phyloP scores from a whole-genome alignment of 2,797 vertebrate genomes.

The Poecile montanus region DNA sequence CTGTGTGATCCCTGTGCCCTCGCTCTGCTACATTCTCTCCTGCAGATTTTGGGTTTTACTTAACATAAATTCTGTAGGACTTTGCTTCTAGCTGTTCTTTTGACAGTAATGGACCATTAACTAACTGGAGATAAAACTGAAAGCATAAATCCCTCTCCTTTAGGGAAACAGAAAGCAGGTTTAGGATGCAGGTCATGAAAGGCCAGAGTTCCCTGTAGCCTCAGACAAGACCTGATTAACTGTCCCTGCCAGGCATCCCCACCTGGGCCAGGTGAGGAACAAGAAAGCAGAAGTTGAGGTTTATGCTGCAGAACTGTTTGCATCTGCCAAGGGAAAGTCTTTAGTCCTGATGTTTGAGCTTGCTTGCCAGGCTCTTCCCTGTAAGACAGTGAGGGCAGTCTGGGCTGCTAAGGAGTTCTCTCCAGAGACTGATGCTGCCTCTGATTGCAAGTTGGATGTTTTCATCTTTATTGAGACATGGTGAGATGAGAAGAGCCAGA shows the following conservation, averaged over 20 bases:
- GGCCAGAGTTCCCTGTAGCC: background rate
- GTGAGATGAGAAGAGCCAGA: background rate
- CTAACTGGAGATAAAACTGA: conserved; percentile 44
- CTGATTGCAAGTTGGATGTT: background rate
- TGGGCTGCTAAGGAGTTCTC: background rate
- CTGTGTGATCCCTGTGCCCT: background rate
- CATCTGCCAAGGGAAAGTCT: background rate
- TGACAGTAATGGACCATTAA: conserved; percentile 63
- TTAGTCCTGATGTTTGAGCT: background rate
- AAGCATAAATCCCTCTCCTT: conserved; percentile 45
- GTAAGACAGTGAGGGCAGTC: background rate
- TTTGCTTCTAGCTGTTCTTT: conserved; percentile 50
- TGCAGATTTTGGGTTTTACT: background rate
- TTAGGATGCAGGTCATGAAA: conserved; percentile 47
- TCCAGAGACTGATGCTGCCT: background rate
- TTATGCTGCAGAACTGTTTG: background rate
- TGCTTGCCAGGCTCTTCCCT: background rate
- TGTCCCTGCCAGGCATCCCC: background rate
- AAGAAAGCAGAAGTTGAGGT: background rate
- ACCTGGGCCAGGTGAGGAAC: background rate
- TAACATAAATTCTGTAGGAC: conserved; percentile 18
- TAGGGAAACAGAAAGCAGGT: conserved; percentile 40
- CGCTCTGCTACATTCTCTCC: background rate
- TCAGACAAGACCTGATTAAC: conserved; percentile 17
- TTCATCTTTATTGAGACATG: background rate